Evolutionary conservation across 2,797 vertebrate species (phyloP), one percentile per base, ranked within the genome.

Genomic region (Decapterus maruadsi): DNA sequence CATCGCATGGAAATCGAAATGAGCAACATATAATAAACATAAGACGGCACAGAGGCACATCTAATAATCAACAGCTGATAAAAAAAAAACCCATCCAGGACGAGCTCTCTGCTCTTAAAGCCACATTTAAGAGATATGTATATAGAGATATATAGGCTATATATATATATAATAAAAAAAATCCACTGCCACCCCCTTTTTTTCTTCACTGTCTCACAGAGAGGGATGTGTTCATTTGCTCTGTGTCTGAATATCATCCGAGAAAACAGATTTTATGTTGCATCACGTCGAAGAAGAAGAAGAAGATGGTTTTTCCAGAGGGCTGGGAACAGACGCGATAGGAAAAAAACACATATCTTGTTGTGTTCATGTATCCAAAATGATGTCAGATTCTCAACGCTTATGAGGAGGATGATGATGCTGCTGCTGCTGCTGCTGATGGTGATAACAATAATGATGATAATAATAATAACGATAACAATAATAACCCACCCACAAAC

Each of bases 331-430:
- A 73, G 71, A 77, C 74, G 83, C 66, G 69, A 63, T 68, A 38
- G 31, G 31, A 57, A 55, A 61, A 71, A 29, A 36, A 6, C 8
- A 69, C 43, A 78, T 57, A 77, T 88, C 71, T 71, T 61, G 54
- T 61, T 85, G 67, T 82, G 78, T 78, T 76, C 84, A 66, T 89
- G 77, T 81, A 89, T 90, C 90, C 93, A 92, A 90, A 91, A 26
- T 89, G 90, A 93, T 93, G 91, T 93, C 91, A 90, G 91, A 91
- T 90, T 92, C 74, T 86, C 89, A 88, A 83, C 75, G 86, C 77
- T 89, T 86, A 90, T 34, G 31, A 34, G 4, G 31, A 34, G 4
- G 31, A 34, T 34, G 31, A 34, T 34, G 31, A 5, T 34, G 31
- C 4, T 34, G 31, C 6, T 34, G 31, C 4, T 5, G 31, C 4